A percentile compares a stretch with the other conserved stretches of the same genome.
Conservation (phyloP, 2,888 invertebrate genomes). For the Phrixothrix hirtus region DNA sequence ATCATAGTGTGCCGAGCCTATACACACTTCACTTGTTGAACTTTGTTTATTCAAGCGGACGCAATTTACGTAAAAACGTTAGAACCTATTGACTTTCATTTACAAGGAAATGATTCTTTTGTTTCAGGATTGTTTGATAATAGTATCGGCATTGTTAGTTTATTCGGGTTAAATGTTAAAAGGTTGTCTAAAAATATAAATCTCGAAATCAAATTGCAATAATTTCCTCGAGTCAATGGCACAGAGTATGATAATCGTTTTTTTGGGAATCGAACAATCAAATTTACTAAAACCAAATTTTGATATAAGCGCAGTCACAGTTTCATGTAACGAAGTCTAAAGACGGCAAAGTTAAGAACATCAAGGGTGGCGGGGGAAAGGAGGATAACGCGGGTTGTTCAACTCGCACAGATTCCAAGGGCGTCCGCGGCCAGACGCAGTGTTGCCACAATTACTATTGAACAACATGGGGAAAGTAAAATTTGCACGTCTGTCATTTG, state of each 20-base stretch:
- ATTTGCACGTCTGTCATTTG: slow-evolving; percentile 22
- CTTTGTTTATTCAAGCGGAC: slow-evolving; percentile 13
- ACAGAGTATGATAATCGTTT: background rate
- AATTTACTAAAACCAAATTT: too few relatives aligned
- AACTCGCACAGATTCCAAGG: slow-evolving; percentile 40
- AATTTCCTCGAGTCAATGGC: slow-evolving; percentile 12
- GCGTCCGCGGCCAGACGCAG: slow-evolving; percentile 38
- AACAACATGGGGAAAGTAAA: slow-evolving; percentile 24
- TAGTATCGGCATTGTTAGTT: background rate
- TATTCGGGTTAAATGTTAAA: slow-evolving; percentile 14
- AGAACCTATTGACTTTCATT: background rate
- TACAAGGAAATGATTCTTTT: background rate
- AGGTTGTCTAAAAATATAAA: slow-evolving; percentile 9
- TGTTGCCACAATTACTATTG: slow-evolving; percentile 32
- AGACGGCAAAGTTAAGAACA: slow-evolving; percentile 23
- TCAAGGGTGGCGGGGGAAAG: slow-evolving; percentile 17
- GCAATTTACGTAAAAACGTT: slow-evolving; percentile 2
- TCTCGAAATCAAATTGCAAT: slow-evolving; percentile 4
- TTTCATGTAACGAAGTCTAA: slow-evolving; percentile 20
- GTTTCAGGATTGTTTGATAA: background rate
- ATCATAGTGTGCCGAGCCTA: slow-evolving; percentile 33
- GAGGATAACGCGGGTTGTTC: slow-evolving; percentile 35
- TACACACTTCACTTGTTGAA: slow-evolving; percentile 34
- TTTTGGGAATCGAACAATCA: too few relatives aligned
- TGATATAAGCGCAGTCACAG: too few relatives aligned